Evolutionary conservation across 1,140 invertebrate species (phyloP).

Genomic region (Lepidotrigona ventralis): DNA sequence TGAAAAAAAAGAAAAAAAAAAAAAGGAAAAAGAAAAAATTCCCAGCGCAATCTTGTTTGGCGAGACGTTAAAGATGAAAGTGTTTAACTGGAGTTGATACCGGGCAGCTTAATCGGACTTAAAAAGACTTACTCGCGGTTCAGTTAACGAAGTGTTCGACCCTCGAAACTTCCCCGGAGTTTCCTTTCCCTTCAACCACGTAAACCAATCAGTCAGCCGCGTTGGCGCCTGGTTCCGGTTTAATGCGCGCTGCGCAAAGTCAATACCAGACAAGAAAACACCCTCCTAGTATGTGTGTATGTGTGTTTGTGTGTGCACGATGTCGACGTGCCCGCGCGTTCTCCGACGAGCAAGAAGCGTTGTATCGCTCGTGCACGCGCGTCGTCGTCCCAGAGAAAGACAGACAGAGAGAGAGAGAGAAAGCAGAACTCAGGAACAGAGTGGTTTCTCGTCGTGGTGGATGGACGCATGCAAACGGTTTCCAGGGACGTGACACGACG

Average conservation of each 20-base stretch:
- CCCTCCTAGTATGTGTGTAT: too few species aligned
- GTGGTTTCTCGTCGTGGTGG: not conserved
- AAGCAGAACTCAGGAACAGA: not conserved
- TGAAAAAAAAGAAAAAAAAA: too few species aligned
- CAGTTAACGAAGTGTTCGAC: constrained; percentile 5
- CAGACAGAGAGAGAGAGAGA: too few species aligned
- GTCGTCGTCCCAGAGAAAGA: not conserved
- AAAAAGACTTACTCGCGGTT: constrained; percentile 1
- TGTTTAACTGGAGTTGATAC: not conserved
- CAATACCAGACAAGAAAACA: not conserved
- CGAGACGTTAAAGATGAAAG: not conserved
- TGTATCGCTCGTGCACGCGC: too few species aligned
- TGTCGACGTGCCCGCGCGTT: not conserved
- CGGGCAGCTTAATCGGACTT: constrained; percentile 11
- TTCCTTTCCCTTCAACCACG: not conserved
- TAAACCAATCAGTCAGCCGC: not conserved
- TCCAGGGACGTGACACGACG: constrained; percentile 16
- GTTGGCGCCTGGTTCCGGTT: not conserved
- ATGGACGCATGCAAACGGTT: constrained; percentile 12
- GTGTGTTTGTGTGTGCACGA: too few species aligned
- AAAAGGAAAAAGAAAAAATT: not conserved
- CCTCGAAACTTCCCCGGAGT: not conserved
- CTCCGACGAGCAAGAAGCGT: not conserved
- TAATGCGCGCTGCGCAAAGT: constrained; percentile 17
- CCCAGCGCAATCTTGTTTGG: not conserved